Conservation (phyloP, 2,797 vertebrate species). For the Austrolebias charrua region DNA sequence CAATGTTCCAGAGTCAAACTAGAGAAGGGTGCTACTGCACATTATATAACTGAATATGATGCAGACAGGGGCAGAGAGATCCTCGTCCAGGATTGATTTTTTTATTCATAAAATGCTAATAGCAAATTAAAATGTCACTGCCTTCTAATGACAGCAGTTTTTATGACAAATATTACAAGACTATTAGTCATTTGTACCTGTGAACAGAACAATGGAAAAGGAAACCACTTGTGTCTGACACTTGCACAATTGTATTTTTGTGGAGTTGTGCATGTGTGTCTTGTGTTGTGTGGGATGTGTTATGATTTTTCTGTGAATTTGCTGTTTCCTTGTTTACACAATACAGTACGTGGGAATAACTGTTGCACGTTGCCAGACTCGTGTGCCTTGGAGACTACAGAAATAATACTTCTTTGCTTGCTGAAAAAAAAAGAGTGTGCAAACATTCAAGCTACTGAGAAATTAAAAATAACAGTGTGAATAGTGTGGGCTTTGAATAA, state of each 20-base stretch:
- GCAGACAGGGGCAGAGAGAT: no score
- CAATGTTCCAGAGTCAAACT: no score
- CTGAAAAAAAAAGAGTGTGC: background rate
- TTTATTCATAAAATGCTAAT: background rate
- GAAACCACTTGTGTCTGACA: slow-evolving; percentile 1
- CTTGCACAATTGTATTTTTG: slow-evolving; percentile 3
- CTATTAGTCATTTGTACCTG: background rate
- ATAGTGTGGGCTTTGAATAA: no score
- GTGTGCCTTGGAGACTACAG: slow-evolving; percentile 35
- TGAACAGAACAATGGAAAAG: background rate
- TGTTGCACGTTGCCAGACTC: slow-evolving; percentile 57
- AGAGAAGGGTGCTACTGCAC: no score
- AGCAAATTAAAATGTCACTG: background rate
- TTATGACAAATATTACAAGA: slow-evolving; percentile 17
- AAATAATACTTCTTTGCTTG: slow-evolving; percentile 41
- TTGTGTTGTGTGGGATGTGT: slow-evolving; percentile 42
- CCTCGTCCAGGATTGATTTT: no score
- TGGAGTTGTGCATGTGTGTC: slow-evolving; percentile 8
- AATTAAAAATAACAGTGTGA: no score
- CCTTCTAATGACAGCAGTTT: background rate
- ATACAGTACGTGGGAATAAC: slow-evolving; percentile 60
- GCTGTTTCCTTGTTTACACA: slow-evolving; percentile 62
- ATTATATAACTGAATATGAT: background rate
- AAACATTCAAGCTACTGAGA: background rate
- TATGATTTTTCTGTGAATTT: slow-evolving; percentile 58